Base-by-base conservation (phyloP, 2,113 vertebrate species). In the Hippotragus niger region DNA sequence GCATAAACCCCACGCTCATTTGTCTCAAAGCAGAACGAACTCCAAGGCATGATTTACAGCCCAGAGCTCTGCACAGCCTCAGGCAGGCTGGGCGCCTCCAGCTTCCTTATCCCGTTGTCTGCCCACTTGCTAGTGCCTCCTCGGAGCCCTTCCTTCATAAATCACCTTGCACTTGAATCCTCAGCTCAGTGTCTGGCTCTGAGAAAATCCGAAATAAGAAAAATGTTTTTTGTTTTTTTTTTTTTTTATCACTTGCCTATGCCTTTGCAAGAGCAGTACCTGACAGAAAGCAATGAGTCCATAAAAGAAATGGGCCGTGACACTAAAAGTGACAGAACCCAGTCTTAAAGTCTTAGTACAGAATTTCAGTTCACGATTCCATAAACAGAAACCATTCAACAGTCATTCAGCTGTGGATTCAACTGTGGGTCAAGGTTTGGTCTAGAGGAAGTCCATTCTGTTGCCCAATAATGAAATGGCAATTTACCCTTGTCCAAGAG, bases 111-210 rank as follows among this genome's bases (percentile, higher is more conserved):
- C 15, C 4, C n/a, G 6, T 14, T 52, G 45, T 33, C 45, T 21
- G 1, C 33, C 29, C 11, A 0, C 40, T 60, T 11, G 7, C 19
- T 52, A 0, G 1, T 2, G 23, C 21, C 23, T 16, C 58, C 21
- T 7, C 16, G 31, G 45, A 85, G 16, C 17, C 16, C 17, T 64
- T 91, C n/a, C 53, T 86, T 86, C 43, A 45, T 60, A 47, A 89
- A 78, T 81, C 88, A 85, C 64, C 67, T 31, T 31, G 33, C 45
- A 6, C 31, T 91, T 33, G 58, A 95, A 76, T 83, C 67, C 23
- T 80, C 88, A 31, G 67, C 33, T 89, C 33, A 50, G 64, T 62
- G 33, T 91, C 76, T 62, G 52, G 52, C 15, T 50, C n/a, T 29
- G 29, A 81, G 67, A 85, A 43, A 86, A 91, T 11, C 12, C 0